Conservation (phyloP, 2,888 invertebrate genomes). For the Girardia tigrina region DNA sequence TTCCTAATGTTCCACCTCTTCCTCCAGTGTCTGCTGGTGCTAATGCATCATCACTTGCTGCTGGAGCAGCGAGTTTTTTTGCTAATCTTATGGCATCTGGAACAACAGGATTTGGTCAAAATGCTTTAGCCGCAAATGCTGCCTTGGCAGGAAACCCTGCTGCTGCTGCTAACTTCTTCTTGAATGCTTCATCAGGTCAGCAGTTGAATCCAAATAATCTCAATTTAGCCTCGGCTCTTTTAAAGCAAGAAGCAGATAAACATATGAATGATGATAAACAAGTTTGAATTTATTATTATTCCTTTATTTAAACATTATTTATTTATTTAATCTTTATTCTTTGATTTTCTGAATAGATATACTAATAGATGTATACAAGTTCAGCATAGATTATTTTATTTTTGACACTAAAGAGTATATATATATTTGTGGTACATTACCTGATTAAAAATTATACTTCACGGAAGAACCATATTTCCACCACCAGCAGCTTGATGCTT, state of each 20-base stretch:
- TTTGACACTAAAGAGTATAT: no score
- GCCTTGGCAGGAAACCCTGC: constrained; percentile 20
- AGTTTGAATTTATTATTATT: not conserved
- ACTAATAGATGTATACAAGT: no score
- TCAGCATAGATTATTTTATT: no score
- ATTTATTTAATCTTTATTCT: not conserved
- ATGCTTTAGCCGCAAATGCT: constrained; percentile 18
- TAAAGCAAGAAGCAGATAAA: constrained; percentile 10
- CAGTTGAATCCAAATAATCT: constrained; percentile 2
- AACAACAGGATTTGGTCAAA: not conserved
- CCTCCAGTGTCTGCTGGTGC: constrained; percentile 17
- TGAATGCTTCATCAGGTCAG: constrained; percentile 5
- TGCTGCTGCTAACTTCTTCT: constrained; percentile 6
- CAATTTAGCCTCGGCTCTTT: not conserved
- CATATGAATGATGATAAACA: constrained; percentile 23
- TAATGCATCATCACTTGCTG: not conserved
- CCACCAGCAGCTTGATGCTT: no score
- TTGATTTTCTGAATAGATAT: no score
- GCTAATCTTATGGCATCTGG: constrained; percentile 14
- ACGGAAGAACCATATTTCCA: no score
- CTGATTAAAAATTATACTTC: no score
- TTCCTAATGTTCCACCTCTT: constrained; percentile 23
- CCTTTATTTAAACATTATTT: not conserved
- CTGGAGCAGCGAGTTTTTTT: constrained; percentile 1
- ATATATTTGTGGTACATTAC: no score